Evolutionary conservation across 2,888 invertebrate species (phyloP).

Genomic region (Phaonia tiefii): DNA sequence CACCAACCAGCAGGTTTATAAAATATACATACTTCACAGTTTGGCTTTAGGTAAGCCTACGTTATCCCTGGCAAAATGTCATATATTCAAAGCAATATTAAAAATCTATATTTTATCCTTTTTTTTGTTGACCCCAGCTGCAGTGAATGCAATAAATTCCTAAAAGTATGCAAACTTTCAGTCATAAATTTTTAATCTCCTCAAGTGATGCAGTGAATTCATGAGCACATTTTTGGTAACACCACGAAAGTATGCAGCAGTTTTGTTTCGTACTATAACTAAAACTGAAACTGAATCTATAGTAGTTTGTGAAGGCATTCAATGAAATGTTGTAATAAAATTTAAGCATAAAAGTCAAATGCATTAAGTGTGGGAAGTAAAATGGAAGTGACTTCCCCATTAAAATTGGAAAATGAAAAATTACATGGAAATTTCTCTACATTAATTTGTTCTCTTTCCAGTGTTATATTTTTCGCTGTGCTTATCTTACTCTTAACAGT

Average conservation of each 20-base stretch:
- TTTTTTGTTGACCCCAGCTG: background rate
- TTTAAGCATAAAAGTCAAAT: constrained; percentile 4
- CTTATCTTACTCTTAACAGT: background rate
- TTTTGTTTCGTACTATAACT: background rate
- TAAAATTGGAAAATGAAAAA: constrained; percentile 13
- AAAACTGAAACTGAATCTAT: too few species aligned
- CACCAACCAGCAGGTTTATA: too few species aligned
- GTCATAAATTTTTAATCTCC: constrained; percentile 39
- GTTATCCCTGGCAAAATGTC: background rate
- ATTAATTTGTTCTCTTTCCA: constrained; percentile 21
- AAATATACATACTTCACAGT: background rate
- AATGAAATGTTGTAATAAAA: background rate
- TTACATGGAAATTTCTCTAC: background rate
- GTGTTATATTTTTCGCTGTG: background rate
- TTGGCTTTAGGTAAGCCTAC: too few species aligned
- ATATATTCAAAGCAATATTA: constrained; percentile 7
- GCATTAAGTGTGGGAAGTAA: background rate
- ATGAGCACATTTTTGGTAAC: background rate
- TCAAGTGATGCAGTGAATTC: constrained; percentile 34
- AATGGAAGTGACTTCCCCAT: background rate
- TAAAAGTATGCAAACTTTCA: constrained; percentile 27
- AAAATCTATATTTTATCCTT: constrained; percentile 26
- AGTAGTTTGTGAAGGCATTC: background rate
- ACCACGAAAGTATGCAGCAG: background rate
- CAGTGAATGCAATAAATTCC: constrained; percentile 36